These are phyloP conservation scores for Machimus atricapillus DNA, from an alignment of 2,888 invertebrate genomes.

Conservation along the genomic window DNA sequence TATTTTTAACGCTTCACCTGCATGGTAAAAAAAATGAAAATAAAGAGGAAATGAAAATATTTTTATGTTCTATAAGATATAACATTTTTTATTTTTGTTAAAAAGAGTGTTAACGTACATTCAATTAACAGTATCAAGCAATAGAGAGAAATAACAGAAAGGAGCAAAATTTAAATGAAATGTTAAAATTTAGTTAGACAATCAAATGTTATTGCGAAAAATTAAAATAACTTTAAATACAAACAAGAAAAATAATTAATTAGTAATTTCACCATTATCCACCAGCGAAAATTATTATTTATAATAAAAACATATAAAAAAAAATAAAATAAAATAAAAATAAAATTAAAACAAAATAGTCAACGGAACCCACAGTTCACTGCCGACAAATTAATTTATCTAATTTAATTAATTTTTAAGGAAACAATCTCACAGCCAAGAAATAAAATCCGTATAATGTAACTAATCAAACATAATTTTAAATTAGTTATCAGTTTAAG, in stretches of 20 bases:
- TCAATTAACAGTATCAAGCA: background rate
- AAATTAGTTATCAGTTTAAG: background rate
- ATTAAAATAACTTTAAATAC: background rate
- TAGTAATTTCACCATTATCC: too few relatives aligned
- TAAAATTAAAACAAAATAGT: background rate
- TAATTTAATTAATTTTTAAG: too few relatives aligned
- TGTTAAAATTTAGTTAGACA: constrained; percentile 22
- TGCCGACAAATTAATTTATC: background rate
- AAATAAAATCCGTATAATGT: background rate
- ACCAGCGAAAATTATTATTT: too few relatives aligned
- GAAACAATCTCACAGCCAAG: background rate
- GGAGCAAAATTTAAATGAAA: background rate
- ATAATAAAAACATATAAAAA: background rate
- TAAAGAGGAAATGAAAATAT: too few relatives aligned
- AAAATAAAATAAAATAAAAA: too few relatives aligned
- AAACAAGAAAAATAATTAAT: too few relatives aligned
- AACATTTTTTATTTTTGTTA: too few relatives aligned
- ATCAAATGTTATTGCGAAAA: background rate
- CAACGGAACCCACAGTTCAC: background rate
- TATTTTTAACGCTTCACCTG: too few relatives aligned
- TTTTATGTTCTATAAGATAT: too few relatives aligned
- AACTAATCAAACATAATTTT: background rate
- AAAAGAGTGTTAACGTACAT: background rate
- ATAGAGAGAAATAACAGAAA: background rate
- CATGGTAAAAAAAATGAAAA: too few relatives aligned